Percentiles rank a stretch among this genome's conserved stretches.
Conservation (phyloP, 2,888 invertebrate genomes). For the Gibbula magus region DNA sequence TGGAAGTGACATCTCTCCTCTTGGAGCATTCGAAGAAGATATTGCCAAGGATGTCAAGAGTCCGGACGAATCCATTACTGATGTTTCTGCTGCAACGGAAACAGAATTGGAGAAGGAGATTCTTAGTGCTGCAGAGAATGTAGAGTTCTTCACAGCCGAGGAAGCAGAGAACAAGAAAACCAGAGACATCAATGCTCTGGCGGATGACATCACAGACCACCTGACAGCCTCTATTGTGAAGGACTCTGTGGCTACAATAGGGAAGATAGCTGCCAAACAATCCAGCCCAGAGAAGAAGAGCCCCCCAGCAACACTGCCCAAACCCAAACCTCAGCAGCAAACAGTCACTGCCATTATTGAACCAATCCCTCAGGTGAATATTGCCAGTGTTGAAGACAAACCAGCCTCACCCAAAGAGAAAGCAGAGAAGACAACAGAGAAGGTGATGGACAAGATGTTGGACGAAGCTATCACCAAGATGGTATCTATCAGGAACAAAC, state of each 20-base stretch:
- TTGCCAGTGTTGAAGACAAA: constrained; percentile 1
- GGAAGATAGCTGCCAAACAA: constrained; percentile 50
- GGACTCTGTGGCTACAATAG: constrained; percentile 55
- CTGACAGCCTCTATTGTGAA: constrained; percentile 56
- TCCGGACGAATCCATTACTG: constrained; percentile 38
- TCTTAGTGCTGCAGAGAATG: constrained; percentile 9
- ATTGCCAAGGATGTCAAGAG: constrained; percentile 27
- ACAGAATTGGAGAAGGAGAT: constrained; percentile 47
- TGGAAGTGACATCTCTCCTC: constrained; percentile 51
- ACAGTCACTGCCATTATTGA: neutral
- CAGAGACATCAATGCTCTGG: constrained; percentile 42
- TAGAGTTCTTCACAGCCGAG: constrained; percentile 6
- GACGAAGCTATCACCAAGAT: constrained; percentile 70
- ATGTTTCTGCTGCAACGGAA: constrained; percentile 41
- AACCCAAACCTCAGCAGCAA: constrained; percentile 43
- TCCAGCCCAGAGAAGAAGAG: constrained; percentile 34
- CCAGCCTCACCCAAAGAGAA: constrained; percentile 22
- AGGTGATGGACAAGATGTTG: constrained; percentile 61
- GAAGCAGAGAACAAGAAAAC: neutral
- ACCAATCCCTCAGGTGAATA: neutral
- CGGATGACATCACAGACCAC: constrained; percentile 63
- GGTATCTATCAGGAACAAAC: constrained; percentile 55
- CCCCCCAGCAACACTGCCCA: constrained; percentile 51
- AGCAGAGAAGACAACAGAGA: constrained; percentile 55
- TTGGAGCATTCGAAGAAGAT: neutral